Evolutionary conservation across 2,113 vertebrate species (phyloP), one percentile per base, ranked within the genome.

Genomic region (Ammodytes marinus): DNA sequence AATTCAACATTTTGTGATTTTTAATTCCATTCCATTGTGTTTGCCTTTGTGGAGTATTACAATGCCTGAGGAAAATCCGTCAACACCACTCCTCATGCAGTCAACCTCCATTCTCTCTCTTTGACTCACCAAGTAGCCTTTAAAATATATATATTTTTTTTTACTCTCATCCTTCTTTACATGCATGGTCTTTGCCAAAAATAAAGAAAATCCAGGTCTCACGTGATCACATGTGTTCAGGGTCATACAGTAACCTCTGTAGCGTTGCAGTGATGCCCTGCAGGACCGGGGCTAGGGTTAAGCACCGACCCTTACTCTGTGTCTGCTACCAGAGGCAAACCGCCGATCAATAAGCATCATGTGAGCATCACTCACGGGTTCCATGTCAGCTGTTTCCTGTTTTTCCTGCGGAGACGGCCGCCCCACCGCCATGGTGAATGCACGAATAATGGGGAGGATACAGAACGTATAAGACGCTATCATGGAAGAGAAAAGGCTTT

Each of bases 381-480:
- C 85, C 17, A 17, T 88, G 92, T 94, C 91, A 94, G 92, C 92
- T 90, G 92, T 87, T 90, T 91, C 81, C 85, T 92, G 80, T 90
- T 87, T 90, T 77, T 88, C 88, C 91, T 55, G 77, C 86, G 88
- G 89, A 92, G 79, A 83, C 69, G 53, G 68, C 68, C 9, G 63
- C 69, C 57, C 79, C 60, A 52, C 61, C 9, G 54, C 81, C 73
- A 76, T 50, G 74, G 70, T 58, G 67, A 85, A 69, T 54, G 87
- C 49, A 46, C 3, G 52, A 72, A 83, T 81, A 77, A 87, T 53
- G 53, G 67, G 49, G 27, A 76, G 74, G 79, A 74, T 59, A 76
- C 73, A 75, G 47, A 71, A 58, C 8, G 50, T 55, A 53, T 58
- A 27, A 84, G 71, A 72, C 19, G 8, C 60, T 69, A 79, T 84